Conservation (phyloP, 1,140 invertebrate species). For the Lordiphosa clarofinis region DNA sequence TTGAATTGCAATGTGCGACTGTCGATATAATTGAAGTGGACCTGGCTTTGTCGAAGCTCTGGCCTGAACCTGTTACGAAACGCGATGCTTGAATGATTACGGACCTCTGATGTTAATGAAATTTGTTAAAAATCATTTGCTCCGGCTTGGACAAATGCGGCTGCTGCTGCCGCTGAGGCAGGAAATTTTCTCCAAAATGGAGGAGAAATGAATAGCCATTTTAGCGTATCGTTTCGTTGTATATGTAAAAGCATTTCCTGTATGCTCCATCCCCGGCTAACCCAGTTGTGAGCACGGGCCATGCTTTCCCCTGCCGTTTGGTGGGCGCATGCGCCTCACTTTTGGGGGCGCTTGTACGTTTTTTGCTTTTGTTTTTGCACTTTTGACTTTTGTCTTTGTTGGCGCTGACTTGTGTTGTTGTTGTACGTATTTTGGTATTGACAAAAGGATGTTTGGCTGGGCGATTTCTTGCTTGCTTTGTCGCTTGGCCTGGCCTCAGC, state of each 20-base stretch:
- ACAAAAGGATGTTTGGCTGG: constrained; percentile 74
- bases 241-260: constrained; percentile 22
- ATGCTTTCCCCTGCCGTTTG: constrained; percentile 31
- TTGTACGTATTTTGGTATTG: constrained; percentile 69
- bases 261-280: constrained; percentile 23
- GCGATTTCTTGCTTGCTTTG: constrained; percentile 68
- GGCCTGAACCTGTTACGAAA: constrained; percentile 61
- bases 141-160: constrained; percentile 36
- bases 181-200: constrained; percentile 71
- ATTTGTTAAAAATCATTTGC: constrained; percentile 78
- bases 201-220: constrained; percentile 50
- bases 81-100: constrained; percentile 79
- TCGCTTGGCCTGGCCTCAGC: constrained; percentile 8
- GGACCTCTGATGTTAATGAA: constrained; percentile 79
- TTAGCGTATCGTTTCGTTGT: constrained; percentile 5
- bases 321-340: constrained; percentile 38
- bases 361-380: constrained; percentile 55
- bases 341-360: constrained; percentile 32
- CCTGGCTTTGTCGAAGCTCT: constrained; percentile 17
- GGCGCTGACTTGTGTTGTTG: constrained; percentile 40
- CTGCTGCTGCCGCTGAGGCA: constrained; percentile 31
- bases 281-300: constrained; percentile 25
- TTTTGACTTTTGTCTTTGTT: constrained; percentile 76
- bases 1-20: constrained; percentile 9
- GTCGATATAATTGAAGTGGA: constrained; percentile 30